Conservation (phyloP, 2,888 invertebrate species). For the Thelaira solivaga region DNA sequence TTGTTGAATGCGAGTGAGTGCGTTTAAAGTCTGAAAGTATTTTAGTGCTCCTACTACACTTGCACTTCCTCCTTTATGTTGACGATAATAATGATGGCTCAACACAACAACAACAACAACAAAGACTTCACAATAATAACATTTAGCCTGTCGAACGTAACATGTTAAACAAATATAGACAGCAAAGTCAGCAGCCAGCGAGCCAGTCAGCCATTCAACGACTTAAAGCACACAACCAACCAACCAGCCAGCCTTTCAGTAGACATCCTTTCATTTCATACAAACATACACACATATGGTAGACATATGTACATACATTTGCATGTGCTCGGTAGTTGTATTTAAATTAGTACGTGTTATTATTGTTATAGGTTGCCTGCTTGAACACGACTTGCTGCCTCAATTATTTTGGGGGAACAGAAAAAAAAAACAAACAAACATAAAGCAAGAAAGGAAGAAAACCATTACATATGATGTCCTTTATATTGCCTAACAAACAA, state of each 20-base stretch:
- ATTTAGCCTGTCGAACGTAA: constrained; percentile 49
- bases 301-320: constrained; percentile 17
- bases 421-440: too few relatives aligned
- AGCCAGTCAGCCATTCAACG: constrained; percentile 52
- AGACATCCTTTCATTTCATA: constrained; percentile 26
- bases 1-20: too few relatives aligned
- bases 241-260: constrained; percentile 39
- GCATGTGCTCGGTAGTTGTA: constrained; percentile 30
- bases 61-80: constrained; percentile 69
- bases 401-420: constrained; percentile 16
- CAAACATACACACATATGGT: constrained; percentile 23
- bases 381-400: constrained; percentile 9
- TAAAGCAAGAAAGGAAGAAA: too few relatives aligned
- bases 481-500: constrained; percentile 26
- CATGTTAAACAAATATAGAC: constrained; percentile 68
- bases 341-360: constrained; percentile 38
- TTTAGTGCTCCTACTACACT: constrained; percentile 58
- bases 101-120: constrained; percentile 28
- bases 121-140: constrained; percentile 40
- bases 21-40: constrained; percentile 63
- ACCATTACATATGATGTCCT: background rate
- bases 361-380: constrained; percentile 14
- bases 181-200: too few relatives aligned
- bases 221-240: constrained; percentile 24
- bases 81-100: constrained; percentile 34